Base-by-base conservation (phyloP, 1,140 invertebrate genomes). In the Ceratina australensis region DNA sequence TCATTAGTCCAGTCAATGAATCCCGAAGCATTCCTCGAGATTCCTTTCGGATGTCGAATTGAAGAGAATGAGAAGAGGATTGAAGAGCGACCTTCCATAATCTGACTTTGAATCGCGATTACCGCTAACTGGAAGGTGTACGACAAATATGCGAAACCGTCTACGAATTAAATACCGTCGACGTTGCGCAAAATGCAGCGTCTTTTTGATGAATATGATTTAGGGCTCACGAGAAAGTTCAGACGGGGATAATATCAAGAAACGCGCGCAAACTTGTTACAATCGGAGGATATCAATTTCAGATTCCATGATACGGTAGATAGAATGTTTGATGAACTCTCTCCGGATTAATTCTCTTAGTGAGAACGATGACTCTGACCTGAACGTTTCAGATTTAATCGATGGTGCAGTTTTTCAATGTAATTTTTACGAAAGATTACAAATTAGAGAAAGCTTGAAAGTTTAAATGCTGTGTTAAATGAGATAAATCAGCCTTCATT, bases 381-480 rank as follows among this genome's bases (percentile, higher is more conserved):
- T 91, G 15, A 91, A 95, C 73, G 87, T 95, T 82, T 95, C 95
- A 0, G 91, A 93, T 61, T 93, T 95, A 78, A 92, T 95, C 10
- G 93, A 95, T 22, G 89, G 91, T 42, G 95, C 95, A 63, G 65
- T 16, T 12, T 86, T 82, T 26, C 50, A 66, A 26, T 74, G 69
- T 63, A 72, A 56, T n/a, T 52, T 33, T 20, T 16, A 69, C 13
- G 52, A 15, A 72, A 72, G 54, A 3, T 61, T n/a, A n/a, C n/a
- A n/a, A n/a, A n/a, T n/a, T n/a, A n/a, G n/a, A n/a, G n/a, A n/a
- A n/a, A n/a, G n/a, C n/a, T n/a, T n/a, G n/a, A n/a, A n/a, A n/a
- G n/a, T n/a, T n/a, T n/a, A n/a, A n/a, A n/a, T n/a, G n/a, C n/a
- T n/a, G n/a, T n/a, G n/a, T n/a, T n/a, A n/a, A n/a, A n/a, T n/a